Evolutionary conservation across 2,797 vertebrate genomes (phyloP), one percentile per base, ranked within the genome.

Genomic region (Pipistrellus kuhlii): DNA sequence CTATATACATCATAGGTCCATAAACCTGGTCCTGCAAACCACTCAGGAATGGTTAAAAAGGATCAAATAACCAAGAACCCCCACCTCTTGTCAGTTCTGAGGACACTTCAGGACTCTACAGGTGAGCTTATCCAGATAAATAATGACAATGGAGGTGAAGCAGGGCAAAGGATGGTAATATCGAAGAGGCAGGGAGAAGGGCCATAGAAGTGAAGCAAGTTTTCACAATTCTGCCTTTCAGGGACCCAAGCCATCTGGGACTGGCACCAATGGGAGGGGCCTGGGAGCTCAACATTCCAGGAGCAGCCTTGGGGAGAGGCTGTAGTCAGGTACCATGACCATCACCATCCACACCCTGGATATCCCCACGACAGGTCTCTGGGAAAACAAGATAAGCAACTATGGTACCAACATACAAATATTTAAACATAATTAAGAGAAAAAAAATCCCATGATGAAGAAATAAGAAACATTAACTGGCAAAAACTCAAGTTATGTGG

Each of bases 361-460:
- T 77, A 64, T 57, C 71, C 93, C 62, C n/a, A 51, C 66, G 32
- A 48, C 23, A 81, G 59, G 48, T 84, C 14, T 27, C 77, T 62
- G 44, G 35, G n/a, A 48, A 92, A 92, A 90, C 25, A 59, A 51
- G n/a, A 51, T 27, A 30, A 94, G n/a, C 75, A 91, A 46, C 66
- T 72, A 6, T 55, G 72, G 80, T 66, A 55, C 30, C 75, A 78
- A 71, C 46, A 83, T 35, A 48, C 59, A 90, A 55, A 68, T 68
- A 95, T 88, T 93, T 93, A 85, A 85, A 84, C 64, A 85, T 69
- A 94, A 85, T 15, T 23, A 92, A 86, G 88, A 51, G 75, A 48
- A 73, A 86, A 44, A 71, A 83, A 71, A 30, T 73, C 59, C 62
- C 90, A 86, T n/a, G 88, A 93, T 85, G 91, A 96, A 88, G 35